Conservation (phyloP, 2,113 vertebrate species). For the Gymnorhina tibicen region DNA sequence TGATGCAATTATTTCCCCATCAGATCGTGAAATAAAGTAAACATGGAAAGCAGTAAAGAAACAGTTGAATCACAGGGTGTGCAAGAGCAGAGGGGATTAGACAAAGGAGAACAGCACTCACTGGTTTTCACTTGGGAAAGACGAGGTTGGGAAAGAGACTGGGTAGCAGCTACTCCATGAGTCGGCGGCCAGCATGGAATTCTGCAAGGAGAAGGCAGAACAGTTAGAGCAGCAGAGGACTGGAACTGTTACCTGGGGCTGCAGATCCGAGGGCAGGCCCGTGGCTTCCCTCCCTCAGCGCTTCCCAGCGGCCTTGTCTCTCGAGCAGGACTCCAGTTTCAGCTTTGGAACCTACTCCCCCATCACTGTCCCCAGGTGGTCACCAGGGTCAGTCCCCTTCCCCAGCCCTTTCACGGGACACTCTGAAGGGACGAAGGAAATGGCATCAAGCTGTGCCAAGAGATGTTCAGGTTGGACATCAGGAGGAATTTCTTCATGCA, state of each 20-base stretch:
- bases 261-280: rapidly evolving
- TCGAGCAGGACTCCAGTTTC: not conserved
- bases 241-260: not conserved
- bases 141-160: constrained; percentile 34
- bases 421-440: not conserved
- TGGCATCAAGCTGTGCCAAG: not conserved
- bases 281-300: not conserved
- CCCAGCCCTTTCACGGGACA: not conserved
- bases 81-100: not conserved
- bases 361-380: not conserved
- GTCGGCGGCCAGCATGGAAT: constrained; percentile 44
- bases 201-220: constrained; percentile 63
- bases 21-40: constrained; percentile 23
- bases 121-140: constrained; percentile 72
- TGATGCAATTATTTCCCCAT: constrained; percentile 57
- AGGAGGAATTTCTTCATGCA: not conserved
- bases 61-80: not conserved
- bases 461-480: not conserved
- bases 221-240: not conserved
- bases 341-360: not conserved
- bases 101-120: constrained; percentile 60
- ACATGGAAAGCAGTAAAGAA: constrained; percentile 33
- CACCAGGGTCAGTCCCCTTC: not conserved
- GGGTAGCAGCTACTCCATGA: constrained; percentile 61
- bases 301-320: not conserved